Evolutionary conservation across 1,140 invertebrate species (phyloP).

Genomic region (Meloidogyne hapla): DNA sequence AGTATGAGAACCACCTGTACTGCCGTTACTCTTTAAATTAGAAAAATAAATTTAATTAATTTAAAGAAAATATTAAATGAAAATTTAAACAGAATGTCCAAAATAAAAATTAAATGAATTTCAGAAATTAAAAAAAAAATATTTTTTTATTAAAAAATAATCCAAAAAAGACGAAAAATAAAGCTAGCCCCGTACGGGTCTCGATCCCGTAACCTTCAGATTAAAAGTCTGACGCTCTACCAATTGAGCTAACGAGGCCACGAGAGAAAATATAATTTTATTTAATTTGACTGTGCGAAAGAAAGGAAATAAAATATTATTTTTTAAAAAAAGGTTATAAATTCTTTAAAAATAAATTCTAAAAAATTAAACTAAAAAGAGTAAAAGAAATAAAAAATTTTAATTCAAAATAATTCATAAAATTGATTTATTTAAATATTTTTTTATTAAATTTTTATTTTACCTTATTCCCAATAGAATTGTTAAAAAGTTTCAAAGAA

Average conservation of each 20-base stretch:
- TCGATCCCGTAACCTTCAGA: slow-evolving; percentile 37
- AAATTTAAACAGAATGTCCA: too few relatives aligned
- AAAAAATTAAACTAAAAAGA: not conserved
- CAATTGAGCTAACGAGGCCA: slow-evolving; percentile 37
- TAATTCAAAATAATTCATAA: slow-evolving; percentile 21
- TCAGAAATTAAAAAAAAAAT: too few relatives aligned
- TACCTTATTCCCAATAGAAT: slow-evolving; percentile 34
- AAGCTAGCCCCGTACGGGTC: slow-evolving; percentile 32
- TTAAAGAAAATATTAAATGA: not conserved
- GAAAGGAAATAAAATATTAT: not conserved
- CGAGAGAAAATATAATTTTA: not conserved
- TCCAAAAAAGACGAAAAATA: slow-evolving; percentile 3
- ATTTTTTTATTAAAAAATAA: not conserved
- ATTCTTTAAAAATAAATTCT: too few relatives aligned
- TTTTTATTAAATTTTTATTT: slow-evolving; percentile 8
- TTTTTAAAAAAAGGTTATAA: too few relatives aligned
- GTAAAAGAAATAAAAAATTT: not conserved
- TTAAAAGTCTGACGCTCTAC: slow-evolving; percentile 41
- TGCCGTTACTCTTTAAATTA: slow-evolving; percentile 21
- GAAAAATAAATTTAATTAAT: not conserved
- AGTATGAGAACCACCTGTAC: slow-evolving; percentile 13
- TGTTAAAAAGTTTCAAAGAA: slow-evolving; percentile 58
- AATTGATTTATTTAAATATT: not conserved
- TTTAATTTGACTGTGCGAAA: not conserved
- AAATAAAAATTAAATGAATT: too few relatives aligned